Percentiles rank a stretch among this genome's conserved stretches.
These are phyloP conservation scores for Conchocele bisecta DNA, from an alignment of 2,888 invertebrate genomes.

Conservation along the genomic window DNA sequence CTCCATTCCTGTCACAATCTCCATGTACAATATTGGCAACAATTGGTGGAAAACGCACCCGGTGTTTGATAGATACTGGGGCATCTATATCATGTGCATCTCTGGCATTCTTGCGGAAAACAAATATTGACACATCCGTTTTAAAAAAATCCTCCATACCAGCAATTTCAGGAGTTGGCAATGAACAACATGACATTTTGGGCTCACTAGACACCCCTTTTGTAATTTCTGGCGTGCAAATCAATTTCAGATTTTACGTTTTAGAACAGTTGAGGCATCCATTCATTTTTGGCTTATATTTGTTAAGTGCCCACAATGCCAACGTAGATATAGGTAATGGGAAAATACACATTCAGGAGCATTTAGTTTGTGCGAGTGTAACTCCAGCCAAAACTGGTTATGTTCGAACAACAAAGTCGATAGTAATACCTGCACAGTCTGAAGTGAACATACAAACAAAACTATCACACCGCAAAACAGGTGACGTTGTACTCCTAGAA, in stretches of 20 bases:
- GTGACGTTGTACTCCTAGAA: background rate
- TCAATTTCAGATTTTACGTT: background rate
- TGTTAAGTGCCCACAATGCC: background rate
- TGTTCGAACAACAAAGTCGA: background rate
- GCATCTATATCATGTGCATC: background rate
- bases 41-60: background rate
- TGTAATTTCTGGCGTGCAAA: background rate
- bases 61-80: slow-evolving; percentile 1
- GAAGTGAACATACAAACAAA: background rate
- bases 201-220: background rate
- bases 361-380: background rate
- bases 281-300: background rate
- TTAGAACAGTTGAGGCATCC: background rate
- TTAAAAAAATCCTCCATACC: background rate
- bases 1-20: too few species aligned
- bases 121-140: background rate
- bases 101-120: background rate
- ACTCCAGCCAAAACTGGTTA: background rate
- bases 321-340: background rate
- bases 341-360: background rate
- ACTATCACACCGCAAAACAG: background rate
- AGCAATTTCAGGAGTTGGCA: background rate
- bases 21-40: background rate
- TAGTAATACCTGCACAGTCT: background rate
- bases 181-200: background rate